Evolutionary conservation across 1,140 invertebrate genomes (phyloP), one percentile per base, ranked within the genome.

Genomic region (Drosophila takahashii): DNA sequence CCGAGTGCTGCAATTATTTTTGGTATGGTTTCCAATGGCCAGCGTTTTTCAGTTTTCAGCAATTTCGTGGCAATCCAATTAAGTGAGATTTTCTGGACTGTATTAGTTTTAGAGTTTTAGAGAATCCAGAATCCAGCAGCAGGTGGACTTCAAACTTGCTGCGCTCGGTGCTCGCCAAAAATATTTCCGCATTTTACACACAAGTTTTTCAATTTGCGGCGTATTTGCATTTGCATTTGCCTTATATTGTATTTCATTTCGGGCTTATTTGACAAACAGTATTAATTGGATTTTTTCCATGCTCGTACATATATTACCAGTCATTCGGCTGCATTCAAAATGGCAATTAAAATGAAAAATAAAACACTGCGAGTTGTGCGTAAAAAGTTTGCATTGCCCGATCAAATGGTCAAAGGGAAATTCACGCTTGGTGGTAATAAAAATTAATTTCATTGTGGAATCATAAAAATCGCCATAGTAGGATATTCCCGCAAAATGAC

Each of bases 271-370:
- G 62, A 71, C 79, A 77, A 81, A 81, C 73, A 77, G 57, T 64
- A 77, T 77, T 81, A 81, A 81, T 81, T 83, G 74, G 54, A 70
- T 83, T 83, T 83, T 81, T 75, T 69, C 65, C 65, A 56, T 65
- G 51, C 44, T 27, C 26, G 37, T n/a, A 60, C 42, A 62, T 74
- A 65, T 69, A 66, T 72, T 76, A 80, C 50, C 62, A 45, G 57
- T 39, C 65, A 67, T 71, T 71, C 52, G 57, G 59, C 65, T 57
- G 59, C 65, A 29, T 56, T 47, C 72, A 44, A 75, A 77, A 77
- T 77, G 74, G 50, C 73, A 77, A 77, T 77, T 67, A 75, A 76
- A 77, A 77, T 56, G 54, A 70, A 50, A 69, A 67, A 67, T 67
- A 67, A 67, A 67, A 67, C 60, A 62, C 18, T 42, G 18, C 26